phyloP scores from a whole-genome alignment of 2,797 vertebrate species.

The Cyclura pinguis region DNA sequence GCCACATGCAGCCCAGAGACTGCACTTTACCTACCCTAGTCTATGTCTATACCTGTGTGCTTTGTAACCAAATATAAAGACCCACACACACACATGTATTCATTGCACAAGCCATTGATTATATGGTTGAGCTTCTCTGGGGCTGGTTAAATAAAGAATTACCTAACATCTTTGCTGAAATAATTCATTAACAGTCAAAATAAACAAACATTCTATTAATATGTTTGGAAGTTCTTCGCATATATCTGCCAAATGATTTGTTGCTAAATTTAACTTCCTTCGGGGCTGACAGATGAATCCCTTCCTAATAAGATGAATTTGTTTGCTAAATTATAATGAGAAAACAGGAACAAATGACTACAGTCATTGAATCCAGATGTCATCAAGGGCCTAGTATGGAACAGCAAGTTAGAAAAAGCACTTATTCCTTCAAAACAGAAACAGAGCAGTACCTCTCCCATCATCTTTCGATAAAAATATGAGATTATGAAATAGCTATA shows the following conservation, averaged over 20 bases:
- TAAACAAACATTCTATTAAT: background rate
- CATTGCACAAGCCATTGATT: too few species aligned
- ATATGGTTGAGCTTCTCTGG: background rate
- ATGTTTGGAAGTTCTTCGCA: background rate
- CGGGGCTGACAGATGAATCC: background rate
- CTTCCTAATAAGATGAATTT: background rate
- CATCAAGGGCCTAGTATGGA: background rate
- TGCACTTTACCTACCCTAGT: too few species aligned
- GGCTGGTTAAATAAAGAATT: background rate
- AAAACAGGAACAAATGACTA: background rate
- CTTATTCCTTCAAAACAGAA: background rate
- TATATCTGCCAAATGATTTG: background rate
- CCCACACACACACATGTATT: background rate
- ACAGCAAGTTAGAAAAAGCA: fast-evolving
- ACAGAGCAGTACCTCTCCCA: fast-evolving
- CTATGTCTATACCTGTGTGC: too few species aligned
- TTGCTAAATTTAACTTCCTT: background rate
- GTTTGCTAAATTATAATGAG: slow-evolving; percentile 3
- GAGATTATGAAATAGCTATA: background rate
- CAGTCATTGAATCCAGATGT: slow-evolving; percentile 8
- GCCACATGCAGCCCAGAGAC: too few species aligned
- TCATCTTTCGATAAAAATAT: slow-evolving; percentile 8
- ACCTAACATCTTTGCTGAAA: background rate
- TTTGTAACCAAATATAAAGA: background rate
- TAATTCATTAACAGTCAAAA: slow-evolving; percentile 13